Evolutionary conservation across 2,797 vertebrate genomes (phyloP), one percentile per base, ranked within the genome.

Genomic region (Stomatorhinus walkeri): DNA sequence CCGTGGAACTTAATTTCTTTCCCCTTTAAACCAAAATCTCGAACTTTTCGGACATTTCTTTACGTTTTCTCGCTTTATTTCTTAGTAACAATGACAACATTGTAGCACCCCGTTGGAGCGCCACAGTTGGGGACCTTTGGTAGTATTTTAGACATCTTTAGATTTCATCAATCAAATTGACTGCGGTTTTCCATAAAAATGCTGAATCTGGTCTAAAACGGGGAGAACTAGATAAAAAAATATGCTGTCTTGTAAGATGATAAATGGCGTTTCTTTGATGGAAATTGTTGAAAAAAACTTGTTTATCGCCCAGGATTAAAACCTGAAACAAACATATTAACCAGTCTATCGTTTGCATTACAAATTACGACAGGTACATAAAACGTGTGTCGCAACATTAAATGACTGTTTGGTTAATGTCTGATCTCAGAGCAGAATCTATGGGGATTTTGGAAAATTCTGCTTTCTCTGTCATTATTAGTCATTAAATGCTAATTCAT

Each of bases 111-210:
- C 95, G 97, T 96, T 96, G 97, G 97, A 97, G 97, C 96, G 96
- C 96, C 98, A 97, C 98, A 98, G 98, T 98, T 96, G 98, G 98
- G 96, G 98, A 98, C 97, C 98, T 97, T 97, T 95, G 94, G 96
- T 97, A 98, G 97, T 98, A 95, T 97, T 98, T 96, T 97, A 97
- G 97, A 97, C 98, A 98, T 98, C 98, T 98, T 99, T 98, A 97
- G 97, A 99, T 99, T 99, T 99, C 98, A 99, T 99, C 98, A 99
- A 99, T 99, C 98, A 99, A 99, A 99, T 96, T 99, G 98, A 99
- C 98, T 99, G 97, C 98, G 96, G 98, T 99, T 99, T 99, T 99
- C 98, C 98, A 99, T 99, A 98, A 99, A 99, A 99, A 96, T 97
- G 96, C 97, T 97, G 97, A 98, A 99, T 99, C 99, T 98, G 96